phyloP scores from a whole-genome alignment of 2,888 invertebrate species.

The Melinopterus prodromus region DNA sequence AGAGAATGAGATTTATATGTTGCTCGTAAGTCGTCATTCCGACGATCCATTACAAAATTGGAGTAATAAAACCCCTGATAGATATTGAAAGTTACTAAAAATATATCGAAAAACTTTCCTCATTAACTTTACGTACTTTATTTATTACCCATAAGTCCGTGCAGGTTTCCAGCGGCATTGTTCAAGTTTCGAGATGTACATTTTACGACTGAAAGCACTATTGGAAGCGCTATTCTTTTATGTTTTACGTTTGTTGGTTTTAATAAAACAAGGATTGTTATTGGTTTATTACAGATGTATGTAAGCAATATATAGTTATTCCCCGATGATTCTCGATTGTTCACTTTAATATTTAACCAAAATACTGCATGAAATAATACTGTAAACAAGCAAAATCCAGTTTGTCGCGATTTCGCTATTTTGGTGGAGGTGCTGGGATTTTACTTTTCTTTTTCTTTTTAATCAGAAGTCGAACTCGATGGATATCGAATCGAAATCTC shows the following conservation, averaged over 20 bases:
- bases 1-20: slow-evolving; percentile 37
- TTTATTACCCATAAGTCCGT: not conserved
- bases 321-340: too few species aligned
- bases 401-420: too few species aligned
- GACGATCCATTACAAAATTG: slow-evolving; percentile 37
- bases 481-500: not conserved
- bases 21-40: slow-evolving; percentile 34
- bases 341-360: too few species aligned
- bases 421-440: too few species aligned
- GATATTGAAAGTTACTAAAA: not conserved
- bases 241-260: too few species aligned
- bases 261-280: too few species aligned
- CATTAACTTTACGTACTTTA: not conserved
- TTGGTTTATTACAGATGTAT: too few species aligned
- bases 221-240: not conserved
- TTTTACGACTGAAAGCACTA: not conserved
- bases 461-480: not conserved
- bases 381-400: too few species aligned
- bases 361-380: too few species aligned
- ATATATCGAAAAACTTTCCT: not conserved
- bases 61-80: slow-evolving; percentile 31
- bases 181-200: not conserved
- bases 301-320: too few species aligned
- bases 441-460: not conserved
- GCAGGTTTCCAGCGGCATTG: not conserved